Conservation (phyloP, 2,113 vertebrate species). For the Anarrhichthys ocellatus region DNA sequence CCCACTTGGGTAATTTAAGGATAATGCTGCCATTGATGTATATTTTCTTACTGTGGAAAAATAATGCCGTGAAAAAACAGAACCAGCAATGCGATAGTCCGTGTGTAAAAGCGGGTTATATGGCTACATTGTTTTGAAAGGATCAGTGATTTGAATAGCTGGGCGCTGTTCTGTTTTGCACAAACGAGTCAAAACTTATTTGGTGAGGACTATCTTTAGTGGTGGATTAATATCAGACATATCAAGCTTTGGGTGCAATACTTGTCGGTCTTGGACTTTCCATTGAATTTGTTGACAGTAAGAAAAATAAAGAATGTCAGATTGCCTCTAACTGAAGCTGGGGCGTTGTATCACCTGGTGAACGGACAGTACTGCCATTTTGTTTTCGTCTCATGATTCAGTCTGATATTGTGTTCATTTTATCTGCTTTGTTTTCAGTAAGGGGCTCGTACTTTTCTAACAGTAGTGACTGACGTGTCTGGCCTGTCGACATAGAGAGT, state of each 20-base stretch:
- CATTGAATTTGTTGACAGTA: not conserved
- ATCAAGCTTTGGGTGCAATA: not conserved
- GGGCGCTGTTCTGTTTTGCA: too few relatives aligned
- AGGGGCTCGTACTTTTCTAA: not conserved
- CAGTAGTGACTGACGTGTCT: not conserved
- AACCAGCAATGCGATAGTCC: not conserved
- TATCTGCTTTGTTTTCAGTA: not conserved
- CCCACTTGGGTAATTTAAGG: constrained; percentile 17
- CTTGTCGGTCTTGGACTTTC: not conserved
- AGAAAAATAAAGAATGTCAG: not conserved
- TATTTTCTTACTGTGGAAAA: not conserved
- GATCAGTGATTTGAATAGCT: too few relatives aligned
- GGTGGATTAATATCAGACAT: not conserved
- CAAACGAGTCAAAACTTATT: too few relatives aligned
- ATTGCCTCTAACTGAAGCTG: not conserved
- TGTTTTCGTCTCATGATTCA: not conserved
- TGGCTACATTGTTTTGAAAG: too few relatives aligned
- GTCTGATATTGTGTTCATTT: not conserved
- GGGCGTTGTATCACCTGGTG: not conserved
- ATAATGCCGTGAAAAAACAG: too few relatives aligned
- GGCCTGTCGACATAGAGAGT: not conserved
- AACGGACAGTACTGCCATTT: not conserved
- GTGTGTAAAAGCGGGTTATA: not conserved
- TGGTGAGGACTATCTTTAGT: not conserved
- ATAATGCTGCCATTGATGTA: not conserved